These are phyloP conservation scores for Oreortyx pictus DNA, from an alignment of 2,797 vertebrate species.

Conservation along the genomic window DNA sequence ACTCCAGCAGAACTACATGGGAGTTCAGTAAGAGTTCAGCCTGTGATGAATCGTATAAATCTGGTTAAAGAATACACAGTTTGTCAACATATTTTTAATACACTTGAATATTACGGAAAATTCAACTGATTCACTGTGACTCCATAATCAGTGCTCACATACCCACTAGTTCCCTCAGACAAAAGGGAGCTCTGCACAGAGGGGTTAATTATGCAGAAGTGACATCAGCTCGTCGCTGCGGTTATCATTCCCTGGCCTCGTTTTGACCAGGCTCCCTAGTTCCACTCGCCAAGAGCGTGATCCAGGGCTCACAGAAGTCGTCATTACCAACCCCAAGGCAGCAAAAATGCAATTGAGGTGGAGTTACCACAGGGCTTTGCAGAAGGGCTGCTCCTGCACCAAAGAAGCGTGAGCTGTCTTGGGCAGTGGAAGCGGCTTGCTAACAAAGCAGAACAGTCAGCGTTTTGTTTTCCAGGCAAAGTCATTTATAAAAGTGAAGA, in stretches of 20 bases:
- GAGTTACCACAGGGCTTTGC: neutral
- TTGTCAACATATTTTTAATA: neutral
- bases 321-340: neutral
- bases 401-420: neutral
- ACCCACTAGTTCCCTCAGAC: neutral
- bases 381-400: accelerated
- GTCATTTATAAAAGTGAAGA: neutral
- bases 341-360: neutral
- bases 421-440: neutral
- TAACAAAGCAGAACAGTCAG: neutral
- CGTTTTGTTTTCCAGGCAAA: neutral
- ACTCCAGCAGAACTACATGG: neutral
- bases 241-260: neutral
- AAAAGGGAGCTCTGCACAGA: neutral
- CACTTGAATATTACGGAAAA: constrained; percentile 4
- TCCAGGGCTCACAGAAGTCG: neutral
- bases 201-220: neutral
- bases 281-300: neutral
- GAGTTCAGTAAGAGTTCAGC: constrained; percentile 40
- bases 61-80: neutral
- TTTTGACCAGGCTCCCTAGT: neutral
- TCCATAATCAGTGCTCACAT: neutral
- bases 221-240: neutral
- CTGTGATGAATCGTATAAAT: constrained; percentile 2
- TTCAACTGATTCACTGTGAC: neutral